These are phyloP conservation scores for Neodiprion fabricii DNA, from an alignment of 1,140 invertebrate genomes.

Conservation along the genomic window DNA sequence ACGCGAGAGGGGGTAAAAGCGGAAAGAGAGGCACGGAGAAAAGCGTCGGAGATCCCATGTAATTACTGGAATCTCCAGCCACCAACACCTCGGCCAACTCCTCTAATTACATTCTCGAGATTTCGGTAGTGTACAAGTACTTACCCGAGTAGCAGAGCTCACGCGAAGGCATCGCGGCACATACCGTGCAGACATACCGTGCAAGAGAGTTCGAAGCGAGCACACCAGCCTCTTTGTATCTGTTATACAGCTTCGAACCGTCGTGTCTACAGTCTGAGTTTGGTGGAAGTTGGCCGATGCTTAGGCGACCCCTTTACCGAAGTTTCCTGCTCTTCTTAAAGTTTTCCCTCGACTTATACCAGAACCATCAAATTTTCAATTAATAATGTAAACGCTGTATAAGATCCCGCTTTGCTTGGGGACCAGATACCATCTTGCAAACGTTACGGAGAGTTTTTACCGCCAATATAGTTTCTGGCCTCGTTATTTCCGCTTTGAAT, in stretches of 20 bases:
- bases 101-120: conserved; percentile 5
- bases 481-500: too few relatives aligned
- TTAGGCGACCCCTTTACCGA: background rate
- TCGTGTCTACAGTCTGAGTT: background rate
- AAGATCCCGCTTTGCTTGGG: too few relatives aligned
- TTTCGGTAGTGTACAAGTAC: background rate
- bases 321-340: background rate
- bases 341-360: background rate
- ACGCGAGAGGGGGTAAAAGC: too few relatives aligned
- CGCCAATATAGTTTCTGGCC: too few relatives aligned
- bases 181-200: background rate
- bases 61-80: conserved; percentile 4
- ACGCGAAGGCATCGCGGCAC: background rate
- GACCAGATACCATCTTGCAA: too few relatives aligned
- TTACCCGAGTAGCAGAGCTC: background rate
- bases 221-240: background rate
- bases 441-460: too few relatives aligned
- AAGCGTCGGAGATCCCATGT: background rate
- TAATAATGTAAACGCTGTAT: background rate
- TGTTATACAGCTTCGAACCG: background rate
- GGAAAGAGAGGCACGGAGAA: background rate
- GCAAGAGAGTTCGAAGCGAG: background rate
- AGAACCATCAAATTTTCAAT: conserved; percentile 5
- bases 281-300: background rate
- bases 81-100: background rate